These are phyloP conservation scores for Radopholus similis DNA, from an alignment of 1,140 invertebrate genomes.

Conservation along the genomic window DNA sequence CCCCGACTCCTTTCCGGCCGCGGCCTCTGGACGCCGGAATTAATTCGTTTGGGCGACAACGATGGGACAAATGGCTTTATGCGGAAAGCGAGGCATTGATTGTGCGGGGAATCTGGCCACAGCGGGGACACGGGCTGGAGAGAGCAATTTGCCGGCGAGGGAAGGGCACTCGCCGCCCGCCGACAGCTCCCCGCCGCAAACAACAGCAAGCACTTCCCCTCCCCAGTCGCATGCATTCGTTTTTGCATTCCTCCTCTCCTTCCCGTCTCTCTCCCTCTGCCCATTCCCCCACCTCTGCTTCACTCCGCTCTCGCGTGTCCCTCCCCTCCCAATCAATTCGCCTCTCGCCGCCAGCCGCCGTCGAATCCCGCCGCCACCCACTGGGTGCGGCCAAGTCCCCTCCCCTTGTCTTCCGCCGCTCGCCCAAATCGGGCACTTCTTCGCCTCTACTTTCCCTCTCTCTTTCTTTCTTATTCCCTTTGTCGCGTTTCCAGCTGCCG, in stretches of 20 bases:
- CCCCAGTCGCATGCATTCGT: not conserved
- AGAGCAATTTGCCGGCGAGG: no score
- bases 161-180: not conserved
- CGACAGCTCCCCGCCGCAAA: not conserved
- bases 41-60: no score
- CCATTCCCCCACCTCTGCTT: not conserved
- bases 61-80: not conserved
- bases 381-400: no score
- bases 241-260: not conserved
- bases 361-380: not conserved
- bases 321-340: constrained; percentile 1
- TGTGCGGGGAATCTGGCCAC: no score
- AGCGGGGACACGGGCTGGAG: no score
- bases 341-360: not conserved
- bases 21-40: no score
- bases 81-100: not conserved
- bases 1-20: no score
- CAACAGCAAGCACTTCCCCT: not conserved
- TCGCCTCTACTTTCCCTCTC: no score
- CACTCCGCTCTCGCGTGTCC: not conserved
- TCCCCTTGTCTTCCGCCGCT: no score
- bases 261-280: not conserved
- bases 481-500: not conserved
- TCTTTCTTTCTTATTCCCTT: not conserved
- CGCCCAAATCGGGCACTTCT: no score